Evolutionary conservation across 2,113 vertebrate species (phyloP).

Genomic region (Arenaria interpres): DNA sequence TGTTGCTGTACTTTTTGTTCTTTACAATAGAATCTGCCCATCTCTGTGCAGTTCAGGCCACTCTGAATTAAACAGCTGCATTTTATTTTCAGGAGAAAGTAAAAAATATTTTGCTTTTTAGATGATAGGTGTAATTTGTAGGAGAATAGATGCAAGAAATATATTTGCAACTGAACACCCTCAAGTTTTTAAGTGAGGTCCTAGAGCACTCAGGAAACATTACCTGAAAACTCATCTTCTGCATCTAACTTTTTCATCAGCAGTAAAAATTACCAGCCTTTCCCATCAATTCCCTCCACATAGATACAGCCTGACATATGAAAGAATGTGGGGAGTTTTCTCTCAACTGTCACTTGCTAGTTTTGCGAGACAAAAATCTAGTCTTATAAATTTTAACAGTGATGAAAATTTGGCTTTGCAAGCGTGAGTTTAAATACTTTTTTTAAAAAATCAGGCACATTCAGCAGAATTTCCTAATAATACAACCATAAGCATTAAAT

Average conservation of each 20-base stretch:
- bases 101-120: neutral
- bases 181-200: neutral
- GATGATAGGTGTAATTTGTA: neutral
- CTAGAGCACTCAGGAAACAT: neutral
- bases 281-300: neutral
- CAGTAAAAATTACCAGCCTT: neutral
- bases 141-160: neutral
- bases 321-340: neutral
- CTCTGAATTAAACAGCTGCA: neutral
- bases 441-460: neutral
- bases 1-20: neutral
- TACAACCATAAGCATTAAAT: neutral
- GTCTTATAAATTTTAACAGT: neutral
- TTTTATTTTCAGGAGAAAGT: neutral
- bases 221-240: neutral
- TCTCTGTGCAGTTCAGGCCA: neutral
- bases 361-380: neutral
- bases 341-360: neutral
- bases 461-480: neutral
- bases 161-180: neutral
- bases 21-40: neutral
- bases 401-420: neutral
- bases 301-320: neutral
- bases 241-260: neutral
- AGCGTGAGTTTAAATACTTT: neutral